Evolutionary conservation across 2,888 invertebrate species (phyloP), one percentile per base, ranked within the genome.

Genomic region (Diloba caeruleocephala): DNA sequence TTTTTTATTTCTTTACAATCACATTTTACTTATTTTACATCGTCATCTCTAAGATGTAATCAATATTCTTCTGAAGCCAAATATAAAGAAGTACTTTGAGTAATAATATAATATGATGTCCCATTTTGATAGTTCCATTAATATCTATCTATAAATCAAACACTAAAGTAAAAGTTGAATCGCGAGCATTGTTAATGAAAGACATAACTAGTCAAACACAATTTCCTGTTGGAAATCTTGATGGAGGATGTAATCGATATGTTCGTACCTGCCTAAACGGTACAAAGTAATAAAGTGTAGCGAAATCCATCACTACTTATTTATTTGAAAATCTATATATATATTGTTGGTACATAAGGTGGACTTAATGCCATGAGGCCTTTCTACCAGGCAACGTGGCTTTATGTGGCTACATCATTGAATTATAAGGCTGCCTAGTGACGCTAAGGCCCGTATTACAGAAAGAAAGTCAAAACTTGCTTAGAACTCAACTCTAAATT

Each of bases 201-300:
- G 17, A 31, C 36, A 59, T 42, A 61, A 7, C 19, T 29, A 43
- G n/a, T 28, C 41, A 39, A 50, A 66, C 9, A 59, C 58, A 52
- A 69, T 53, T 70, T 69, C 68, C 68, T 66, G 62, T 70, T 46
- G 32, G 21, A 39, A 39, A 50, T 54, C 31, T 48, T 29, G 43
- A 54, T 26, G 33, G 63, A 55, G 71, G 66, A 66, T 66, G 71
- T 48, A 53, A 69, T 39, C 34, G 51, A 62, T 65, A 62, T 36
- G 21, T 17, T 42, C 21, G 49, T 28, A n/a, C n/a, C n/a, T n/a
- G n/a, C n/a, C n/a, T n/a, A 26, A 44, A 43, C 13, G 15, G 25
- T 31, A 37, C 31, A 37, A 5, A 4, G 2, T 14, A 7, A 13
- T 25, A 12, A 12, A 13, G 14, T 41, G 28, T 26, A 12, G 7